Base-by-base conservation (phyloP, 2,113 vertebrate genomes). In the Poeciliopsis occidentalis region DNA sequence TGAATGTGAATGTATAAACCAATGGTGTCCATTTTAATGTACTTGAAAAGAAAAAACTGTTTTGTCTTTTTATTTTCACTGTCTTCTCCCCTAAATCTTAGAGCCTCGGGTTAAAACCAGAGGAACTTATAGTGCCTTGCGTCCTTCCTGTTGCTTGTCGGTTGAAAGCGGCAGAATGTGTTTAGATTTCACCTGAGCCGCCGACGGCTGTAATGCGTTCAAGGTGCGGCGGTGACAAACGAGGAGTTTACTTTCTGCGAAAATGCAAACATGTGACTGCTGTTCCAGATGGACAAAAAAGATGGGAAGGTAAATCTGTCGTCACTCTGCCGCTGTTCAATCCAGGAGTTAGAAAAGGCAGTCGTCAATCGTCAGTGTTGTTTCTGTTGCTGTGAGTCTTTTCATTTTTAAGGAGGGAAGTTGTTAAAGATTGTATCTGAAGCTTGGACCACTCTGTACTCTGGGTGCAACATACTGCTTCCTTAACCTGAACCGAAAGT, bases 1-100 rank as follows among this genome's bases (percentile, higher is more conserved):
- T 88, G 76, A 93, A 93, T 93, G 90, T 93, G 92, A 93, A 93
- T 92, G 92, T 93, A 91, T 84, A 88, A 91, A 90, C 85, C 83
- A 84, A 85, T 73, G 78, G 85, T 91, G 86, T 91, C 85, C 85
- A 86, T 89, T 89, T 76, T 86, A 86, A 81, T 90, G 89, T 92
- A 90, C 91, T 92, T 91, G 89, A 91, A 91, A 79, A 78, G 70
- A 70, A 68, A 68, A 81, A 31, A 69, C 24, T 10, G 5, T 11
- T 57, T 57, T 57, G 19, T 57, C 8, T 22, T 86, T 79, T 87
- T 82, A 32, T 75, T 80, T 83, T 71, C 37, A 51, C 66, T 69
- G 61, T 60, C 41, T 70, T 26, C 60, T 54, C 26, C 32, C 5
- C 1, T 27, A 1, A 4, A 24, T 65, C 39, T n/a, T 63, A 76